A percentile compares a stretch with the other conserved stretches of the same genome.
Evolutionary conservation across 2,797 vertebrate species (phyloP).

Genomic region (Clarias laeviceps): DNA sequence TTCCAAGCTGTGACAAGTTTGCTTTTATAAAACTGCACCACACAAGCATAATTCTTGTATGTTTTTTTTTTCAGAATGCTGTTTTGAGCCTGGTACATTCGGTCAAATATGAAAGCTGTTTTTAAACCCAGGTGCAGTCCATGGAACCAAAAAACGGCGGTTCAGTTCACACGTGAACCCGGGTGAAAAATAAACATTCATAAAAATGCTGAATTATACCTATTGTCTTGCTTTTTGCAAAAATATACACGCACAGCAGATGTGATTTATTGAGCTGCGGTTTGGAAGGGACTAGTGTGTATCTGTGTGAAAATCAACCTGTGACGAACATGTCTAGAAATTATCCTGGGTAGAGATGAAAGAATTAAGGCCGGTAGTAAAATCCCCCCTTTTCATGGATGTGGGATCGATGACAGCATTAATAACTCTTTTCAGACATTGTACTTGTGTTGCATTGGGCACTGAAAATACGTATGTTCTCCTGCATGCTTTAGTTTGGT

Average conservation of each 20-base stretch:
- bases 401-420: not conserved
- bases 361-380: not conserved
- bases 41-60: not conserved
- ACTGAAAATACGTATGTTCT: not conserved
- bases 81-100: not conserved
- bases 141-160: not conserved
- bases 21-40: slow-evolving; percentile 1
- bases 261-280: not conserved
- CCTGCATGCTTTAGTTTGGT: not conserved
- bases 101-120: not conserved
- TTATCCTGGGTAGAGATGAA: not conserved
- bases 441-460: slow-evolving; percentile 9
- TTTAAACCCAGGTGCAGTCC: not conserved
- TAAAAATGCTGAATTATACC: not conserved
- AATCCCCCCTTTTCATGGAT: not conserved
- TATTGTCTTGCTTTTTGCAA: not conserved
- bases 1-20: slow-evolving; percentile 13
- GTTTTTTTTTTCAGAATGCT: not conserved
- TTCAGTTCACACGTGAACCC: not conserved
- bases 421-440: not conserved
- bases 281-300: not conserved
- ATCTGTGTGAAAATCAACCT: not conserved
- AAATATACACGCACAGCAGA: not conserved
- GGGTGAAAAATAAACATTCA: not conserved
- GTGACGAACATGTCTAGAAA: slow-evolving; percentile 5